Evolutionary conservation across 2,113 vertebrate species (phyloP).

Genomic region (Motacilla alba): DNA sequence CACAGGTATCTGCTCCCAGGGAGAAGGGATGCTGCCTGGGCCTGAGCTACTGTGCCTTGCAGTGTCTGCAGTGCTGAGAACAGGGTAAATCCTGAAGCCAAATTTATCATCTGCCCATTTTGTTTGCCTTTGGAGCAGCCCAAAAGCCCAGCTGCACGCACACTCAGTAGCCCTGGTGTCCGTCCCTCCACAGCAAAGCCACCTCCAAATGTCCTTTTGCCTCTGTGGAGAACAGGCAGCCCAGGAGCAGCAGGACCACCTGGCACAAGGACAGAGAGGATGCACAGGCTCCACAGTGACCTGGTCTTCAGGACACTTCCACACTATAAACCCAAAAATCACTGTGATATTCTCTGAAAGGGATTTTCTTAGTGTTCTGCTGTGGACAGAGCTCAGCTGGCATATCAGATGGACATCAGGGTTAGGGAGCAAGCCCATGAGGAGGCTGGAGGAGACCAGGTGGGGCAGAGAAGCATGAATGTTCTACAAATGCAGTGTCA

Average conservation of each 20-base stretch:
- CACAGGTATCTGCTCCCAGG: neutral
- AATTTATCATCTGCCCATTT: neutral
- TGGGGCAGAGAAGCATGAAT: neutral
- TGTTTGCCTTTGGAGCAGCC: neutral
- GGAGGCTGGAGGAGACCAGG: neutral
- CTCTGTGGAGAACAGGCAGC: neutral
- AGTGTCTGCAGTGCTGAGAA: neutral
- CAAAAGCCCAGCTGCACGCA: neutral
- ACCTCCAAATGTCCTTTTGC: neutral
- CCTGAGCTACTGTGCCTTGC: neutral
- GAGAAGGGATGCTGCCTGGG: neutral
- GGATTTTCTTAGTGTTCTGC: neutral
- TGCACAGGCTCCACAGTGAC: neutral
- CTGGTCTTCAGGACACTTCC: neutral
- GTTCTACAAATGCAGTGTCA: neutral
- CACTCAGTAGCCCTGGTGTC: rapidly evolving
- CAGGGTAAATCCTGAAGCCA: neutral
- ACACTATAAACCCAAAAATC: neutral
- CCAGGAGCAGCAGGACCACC: neutral
- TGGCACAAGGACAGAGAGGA: neutral
- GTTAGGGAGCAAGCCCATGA: neutral
- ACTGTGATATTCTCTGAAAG: rapidly evolving
- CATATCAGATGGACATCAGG: neutral
- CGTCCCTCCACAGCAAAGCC: neutral
- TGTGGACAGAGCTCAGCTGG: neutral